Evolutionary conservation across 2,888 invertebrate species (phyloP).

Genomic region (Machimus atricapillus): DNA sequence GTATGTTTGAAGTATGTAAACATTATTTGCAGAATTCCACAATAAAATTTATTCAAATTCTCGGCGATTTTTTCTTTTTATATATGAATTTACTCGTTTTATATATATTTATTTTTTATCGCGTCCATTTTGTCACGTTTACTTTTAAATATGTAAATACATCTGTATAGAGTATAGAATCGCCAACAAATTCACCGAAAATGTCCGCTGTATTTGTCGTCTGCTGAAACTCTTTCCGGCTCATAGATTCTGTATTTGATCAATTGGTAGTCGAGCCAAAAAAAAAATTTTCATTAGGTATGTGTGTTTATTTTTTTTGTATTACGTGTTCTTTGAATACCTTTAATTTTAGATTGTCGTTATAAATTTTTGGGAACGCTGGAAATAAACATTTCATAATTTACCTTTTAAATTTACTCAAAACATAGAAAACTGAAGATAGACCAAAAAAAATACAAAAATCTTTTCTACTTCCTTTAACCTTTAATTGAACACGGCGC

Average conservation of each 20-base stretch:
- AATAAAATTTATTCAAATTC: background rate
- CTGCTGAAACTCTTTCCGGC: background rate
- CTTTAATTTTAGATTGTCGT: background rate
- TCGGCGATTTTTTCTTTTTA: background rate
- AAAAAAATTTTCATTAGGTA: background rate
- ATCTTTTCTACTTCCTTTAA: background rate
- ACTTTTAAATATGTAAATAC: background rate
- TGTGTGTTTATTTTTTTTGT: background rate
- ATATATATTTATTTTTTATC: background rate
- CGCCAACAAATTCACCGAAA: background rate
- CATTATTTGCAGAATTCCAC: background rate
- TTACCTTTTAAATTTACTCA: background rate
- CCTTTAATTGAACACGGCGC: background rate
- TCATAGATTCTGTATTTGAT: background rate
- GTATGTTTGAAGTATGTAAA: background rate
- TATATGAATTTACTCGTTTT: too few species aligned
- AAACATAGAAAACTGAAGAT: background rate
- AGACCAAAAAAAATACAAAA: background rate
- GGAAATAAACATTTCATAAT: background rate
- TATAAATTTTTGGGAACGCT: background rate
- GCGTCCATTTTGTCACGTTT: background rate
- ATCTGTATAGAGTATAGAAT: background rate
- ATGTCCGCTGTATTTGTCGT: background rate
- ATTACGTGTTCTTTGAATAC: background rate
- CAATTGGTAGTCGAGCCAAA: background rate